Base-by-base conservation (phyloP, 2,888 invertebrate genomes). In the Pheosia tremula region DNA sequence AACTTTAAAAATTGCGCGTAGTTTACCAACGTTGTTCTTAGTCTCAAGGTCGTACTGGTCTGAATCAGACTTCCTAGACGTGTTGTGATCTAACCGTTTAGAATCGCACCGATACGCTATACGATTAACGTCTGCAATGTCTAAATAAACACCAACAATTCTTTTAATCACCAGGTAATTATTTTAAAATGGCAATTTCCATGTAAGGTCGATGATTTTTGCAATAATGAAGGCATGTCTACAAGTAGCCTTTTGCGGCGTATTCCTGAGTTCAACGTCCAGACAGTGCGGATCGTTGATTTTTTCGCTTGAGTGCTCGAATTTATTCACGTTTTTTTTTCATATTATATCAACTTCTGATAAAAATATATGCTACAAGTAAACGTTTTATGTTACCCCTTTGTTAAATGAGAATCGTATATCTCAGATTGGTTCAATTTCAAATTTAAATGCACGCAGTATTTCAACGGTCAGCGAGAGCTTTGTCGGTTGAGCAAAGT, bases 211-310 rank as follows among this genome's bases (percentile, higher is more conserved):
- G 1, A 24, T 41, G 41, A 8, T 41, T 41, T 41, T 41, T 24
- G 24, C 24, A 1, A 41, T 5, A 41, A 8, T 41, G 41, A 7
- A 41, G 8, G 41, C 41, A 66, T 69, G 58, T 68, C 66, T 71
- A 71, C 58, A 55, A 66, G 59, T 53, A 11, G 10, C 63, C 63
- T 64, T 69, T 74, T 74, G 66, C 74, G 70, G 71, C 71, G 72
- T 75, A 71, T 71, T 72, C 76, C 71, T 67, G 79, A 79, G 88
- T 87, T 89, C 88, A 87, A 84, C 81, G 86, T 80, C 88, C 89
- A 87, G 88, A 88, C 88, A 79, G 77, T 75, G 79, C 76, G 80
- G 80, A 82, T 83, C 82, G 82, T 82, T 82, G 80, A 81, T 79
- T 83, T 84, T 83, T 82, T 79, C 79, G 78, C 81, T 81, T 76